Evolutionary conservation across 2,113 vertebrate genomes (phyloP), one percentile per base, ranked within the genome.

Genomic region (Nyctibius bracteatus): DNA sequence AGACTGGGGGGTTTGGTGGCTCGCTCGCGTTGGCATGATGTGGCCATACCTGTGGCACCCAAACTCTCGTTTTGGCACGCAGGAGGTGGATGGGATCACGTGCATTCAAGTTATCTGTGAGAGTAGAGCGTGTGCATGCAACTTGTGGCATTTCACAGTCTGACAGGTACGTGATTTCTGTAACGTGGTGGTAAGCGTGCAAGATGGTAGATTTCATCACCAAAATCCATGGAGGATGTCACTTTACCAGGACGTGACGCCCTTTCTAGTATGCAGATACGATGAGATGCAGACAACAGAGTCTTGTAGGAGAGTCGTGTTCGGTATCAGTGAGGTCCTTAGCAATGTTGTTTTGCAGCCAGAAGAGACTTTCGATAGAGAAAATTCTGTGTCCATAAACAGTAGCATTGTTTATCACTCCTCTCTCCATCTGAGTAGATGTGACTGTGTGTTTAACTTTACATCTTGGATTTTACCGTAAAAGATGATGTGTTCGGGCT

Each of bases 31-130:
- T 63, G 30, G 28, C 0, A 1, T 67, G 63, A 43, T 0, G 0
- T 19, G 63, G 28, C 52, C 20, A 0, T n/a, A 30, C 25, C 7
- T 1, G 20, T 21, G 55, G 20, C 67, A 51, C 31, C 44, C 39
- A 68, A 5, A 28, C 23, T 58, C 31, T n/a, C 0, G 1, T 18
- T 33, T 41, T 0, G 1, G 57, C 4, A 4, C 0, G 4, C 5
- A 8, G 24, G 44, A 74, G 35, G 58, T n/a, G 10, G 68, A 16
- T 52, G 41, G 51, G 43, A 43, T 72, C 49, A 3, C 9, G 0
- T 8, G 11, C 17, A 2, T 43, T 65, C 31, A 6, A 6, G 35
- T 28, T 10, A 15, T 16, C 55, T 46, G 65, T 67, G 57, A 31
- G 5, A 15, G 31, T 7, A 35, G 20, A 30, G 41, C 0, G 0